Evolutionary conservation across 2,888 invertebrate species (phyloP), one percentile per base, ranked within the genome.

Genomic region (Mythimna albipuncta): DNA sequence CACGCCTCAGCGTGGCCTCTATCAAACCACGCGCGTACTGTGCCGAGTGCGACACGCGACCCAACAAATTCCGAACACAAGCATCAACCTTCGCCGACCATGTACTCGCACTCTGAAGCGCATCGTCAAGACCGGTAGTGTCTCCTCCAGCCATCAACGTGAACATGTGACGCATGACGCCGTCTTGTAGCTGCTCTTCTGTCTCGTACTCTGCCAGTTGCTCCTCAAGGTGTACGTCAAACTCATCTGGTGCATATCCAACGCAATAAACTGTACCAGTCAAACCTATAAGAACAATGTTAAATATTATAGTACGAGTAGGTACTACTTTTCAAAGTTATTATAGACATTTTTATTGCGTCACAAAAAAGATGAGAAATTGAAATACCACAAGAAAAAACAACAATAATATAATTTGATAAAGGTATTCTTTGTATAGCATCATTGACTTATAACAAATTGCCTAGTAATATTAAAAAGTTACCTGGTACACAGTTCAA

Each of bases 251-350:
- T 3, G 84, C 84, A 2, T 83, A 85, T 2, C 94, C 94, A 13
- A 94, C 59, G 67, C 92, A 93, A 76, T 89, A 94, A 3, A 94
- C 87, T 1, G 91, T 93, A 4, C 94, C 94, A 4, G 76, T 88
- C 10, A 89, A 70, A 73, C 93, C 93, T 88, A 47, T 47, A 47
- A 80, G 80, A 32, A 62, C 35, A 6, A 79, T 6, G 16, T 13
- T 58, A 44, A 44, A 44, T 44, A 11, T 44, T 44, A 11, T 44
- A 44, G 2, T 44, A 44, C 11, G 41, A 44, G 2, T 44, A 44
- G 41, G 41, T 44, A 11, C 41, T 44, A 44, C 5, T 47, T 47
- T 47, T 44, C 6, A 13, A 41, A 41, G 41, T 11, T 44, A 13
- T 44, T 44, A 13, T 44, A 13, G 13, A 44, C 11, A 44, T 1